Base-by-base conservation (phyloP, 2,113 vertebrate species). In the Siniperca knerii region DNA sequence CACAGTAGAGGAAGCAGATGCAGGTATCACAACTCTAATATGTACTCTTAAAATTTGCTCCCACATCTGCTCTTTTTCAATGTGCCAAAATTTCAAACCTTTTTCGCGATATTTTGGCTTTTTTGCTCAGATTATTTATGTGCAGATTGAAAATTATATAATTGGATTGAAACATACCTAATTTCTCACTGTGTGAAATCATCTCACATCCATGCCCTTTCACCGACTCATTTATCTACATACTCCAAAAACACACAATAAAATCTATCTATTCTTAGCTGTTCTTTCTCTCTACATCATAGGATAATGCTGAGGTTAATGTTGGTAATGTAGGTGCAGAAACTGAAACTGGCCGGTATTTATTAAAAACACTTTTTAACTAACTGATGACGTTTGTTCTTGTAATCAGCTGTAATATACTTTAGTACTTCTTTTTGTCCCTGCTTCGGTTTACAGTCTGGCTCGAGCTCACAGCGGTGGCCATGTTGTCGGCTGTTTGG, bases 401-500 rank as follows among this genome's bases (percentile, higher is more conserved):
- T 57, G 3, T 33, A 25, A 57, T 76, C 29, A 87, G 40, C 57
- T 65, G 57, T 57, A n/a, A 48, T 67, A 0, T 11, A 13, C 9
- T 18, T 29, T 3, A 12, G 35, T 21, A 16, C 65, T 68, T 15
- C n/a, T 2, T 4, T 33, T 23, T 15, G 76, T 67, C 58, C 20
- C 40, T 76, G 25, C 20, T 55, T 6, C 65, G 77, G 71, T 86
- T 87, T 75, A 61, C 20, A 58, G 71, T 62, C 75, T 75, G 83
- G 78, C 78, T 82, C 48, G 0, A 15, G 16, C 60, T 64, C 46
- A 46, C 83, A 70, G 81, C 40, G 57, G 79, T 67, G 81, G 73
- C 66, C 79, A 1, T 83, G 86, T 87, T 79, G 75, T 76, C 15
- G 46, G 69, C 87, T 83, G 75, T 77, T 75, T 72, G 74, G 69